phyloP scores from a whole-genome alignment of 2,888 invertebrate genomes.

The Cabera pusaria region DNA sequence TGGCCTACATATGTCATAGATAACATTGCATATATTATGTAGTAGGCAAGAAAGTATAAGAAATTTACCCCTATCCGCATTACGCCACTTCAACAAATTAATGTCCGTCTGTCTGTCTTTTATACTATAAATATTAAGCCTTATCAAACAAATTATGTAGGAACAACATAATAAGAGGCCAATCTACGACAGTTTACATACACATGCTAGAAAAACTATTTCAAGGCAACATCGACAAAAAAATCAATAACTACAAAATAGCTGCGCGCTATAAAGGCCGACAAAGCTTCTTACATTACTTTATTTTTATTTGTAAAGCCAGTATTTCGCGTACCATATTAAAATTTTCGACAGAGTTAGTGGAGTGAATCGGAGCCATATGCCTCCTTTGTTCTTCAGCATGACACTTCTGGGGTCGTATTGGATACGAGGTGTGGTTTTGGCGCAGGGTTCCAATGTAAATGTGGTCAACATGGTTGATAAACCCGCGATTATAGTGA shows the following conservation, averaged over 20 bases:
- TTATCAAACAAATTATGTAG: too few relatives aligned
- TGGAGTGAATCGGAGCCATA: constrained; percentile 63
- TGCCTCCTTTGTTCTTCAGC: constrained; percentile 75
- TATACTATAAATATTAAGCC: too few relatives aligned
- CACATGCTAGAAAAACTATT: constrained; percentile 7
- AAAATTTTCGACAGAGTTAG: constrained; percentile 16
- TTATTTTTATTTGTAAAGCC: constrained; percentile 8
- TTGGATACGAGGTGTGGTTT: constrained; percentile 60
- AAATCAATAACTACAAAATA: constrained; percentile 22
- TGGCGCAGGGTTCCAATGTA: constrained; percentile 62
- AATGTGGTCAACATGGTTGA: constrained; percentile 57
- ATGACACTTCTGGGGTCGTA: constrained; percentile 75
- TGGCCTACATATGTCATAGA: too few relatives aligned
- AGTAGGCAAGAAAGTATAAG: too few relatives aligned
- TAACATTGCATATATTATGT: too few relatives aligned
- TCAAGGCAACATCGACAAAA: constrained; percentile 11
- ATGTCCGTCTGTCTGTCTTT: too few relatives aligned
- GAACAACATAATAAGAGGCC: too few relatives aligned
- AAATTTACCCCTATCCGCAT: too few relatives aligned
- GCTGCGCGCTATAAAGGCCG: constrained; percentile 4
- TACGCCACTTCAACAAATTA: too few relatives aligned
- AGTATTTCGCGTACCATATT: constrained; percentile 12
- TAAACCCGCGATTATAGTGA: constrained; percentile 63
- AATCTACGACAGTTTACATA: too few relatives aligned
- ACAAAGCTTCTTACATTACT: constrained; percentile 2